A percentile compares a stretch with the other conserved stretches of the same genome.
These are phyloP conservation scores for Brienomyrus longianalis DNA, from an alignment of 2,113 vertebrate species.

Conservation along the genomic window DNA sequence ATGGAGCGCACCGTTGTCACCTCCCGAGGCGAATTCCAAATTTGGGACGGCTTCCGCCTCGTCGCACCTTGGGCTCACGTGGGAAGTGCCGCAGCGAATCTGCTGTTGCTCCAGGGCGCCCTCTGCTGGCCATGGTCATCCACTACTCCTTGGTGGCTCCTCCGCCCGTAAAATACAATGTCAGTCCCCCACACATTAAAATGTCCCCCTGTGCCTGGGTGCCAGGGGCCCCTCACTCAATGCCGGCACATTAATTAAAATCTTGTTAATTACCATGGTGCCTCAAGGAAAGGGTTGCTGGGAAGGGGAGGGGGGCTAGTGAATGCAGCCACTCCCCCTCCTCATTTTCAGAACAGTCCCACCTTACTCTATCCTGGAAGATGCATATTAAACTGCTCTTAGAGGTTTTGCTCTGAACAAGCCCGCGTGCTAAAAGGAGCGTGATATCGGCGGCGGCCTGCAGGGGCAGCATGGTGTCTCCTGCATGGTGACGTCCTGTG, in stretches of 20 bases:
- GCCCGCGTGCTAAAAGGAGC: background rate
- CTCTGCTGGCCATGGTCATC: background rate
- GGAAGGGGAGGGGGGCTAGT: background rate
- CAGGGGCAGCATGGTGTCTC: background rate
- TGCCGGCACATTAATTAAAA: slow-evolving; percentile 45
- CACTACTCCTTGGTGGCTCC: background rate
- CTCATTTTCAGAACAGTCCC: slow-evolving; percentile 23
- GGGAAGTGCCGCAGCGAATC: background rate
- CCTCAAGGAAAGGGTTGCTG: background rate
- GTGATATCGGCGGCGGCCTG: background rate
- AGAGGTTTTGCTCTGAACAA: background rate
- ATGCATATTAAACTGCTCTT: background rate
- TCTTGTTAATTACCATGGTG: slow-evolving; percentile 24
- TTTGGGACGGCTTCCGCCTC: background rate
- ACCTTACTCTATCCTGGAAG: background rate
- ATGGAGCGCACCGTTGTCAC: background rate
- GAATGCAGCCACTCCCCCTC: slow-evolving; percentile 20
- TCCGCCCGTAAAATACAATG: background rate
- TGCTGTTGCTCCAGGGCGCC: background rate
- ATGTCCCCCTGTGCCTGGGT: background rate
- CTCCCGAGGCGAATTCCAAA: background rate
- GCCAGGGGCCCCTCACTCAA: slow-evolving; percentile 34
- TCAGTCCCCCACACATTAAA: slow-evolving; percentile 4
- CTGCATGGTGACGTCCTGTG: background rate
- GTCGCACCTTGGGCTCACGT: background rate